phyloP scores from a whole-genome alignment of 1,140 invertebrate species.

The Megalopta genalis region DNA sequence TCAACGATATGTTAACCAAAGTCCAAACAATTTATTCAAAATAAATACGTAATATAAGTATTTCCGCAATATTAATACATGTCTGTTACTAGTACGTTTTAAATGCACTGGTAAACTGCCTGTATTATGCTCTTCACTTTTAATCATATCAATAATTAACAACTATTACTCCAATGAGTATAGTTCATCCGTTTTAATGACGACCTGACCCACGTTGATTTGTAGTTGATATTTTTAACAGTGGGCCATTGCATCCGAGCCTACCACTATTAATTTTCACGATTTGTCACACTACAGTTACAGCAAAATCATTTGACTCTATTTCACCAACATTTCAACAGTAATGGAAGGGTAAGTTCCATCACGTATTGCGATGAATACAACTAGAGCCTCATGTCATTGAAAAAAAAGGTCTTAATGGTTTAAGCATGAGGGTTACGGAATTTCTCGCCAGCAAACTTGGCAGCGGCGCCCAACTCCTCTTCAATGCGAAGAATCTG shows the following conservation, averaged over 20 bases:
- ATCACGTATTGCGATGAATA: not conserved
- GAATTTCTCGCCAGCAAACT: slow-evolving; percentile 97
- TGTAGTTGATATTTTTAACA: not conserved
- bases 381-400: slow-evolving; percentile 14
- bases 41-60: not conserved
- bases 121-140: not conserved
- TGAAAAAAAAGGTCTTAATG: not conserved
- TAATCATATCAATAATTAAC: not conserved
- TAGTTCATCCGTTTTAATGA: no score
- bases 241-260: not conserved
- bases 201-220: not conserved
- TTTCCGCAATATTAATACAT: not conserved
- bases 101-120: slow-evolving; percentile 1
- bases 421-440: slow-evolving; percentile 84
- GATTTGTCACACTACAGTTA: not conserved
- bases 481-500: slow-evolving; percentile 99
- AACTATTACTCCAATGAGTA: not conserved
- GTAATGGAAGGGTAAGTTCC: not conserved
- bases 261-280: not conserved
- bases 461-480: slow-evolving; percentile 93
- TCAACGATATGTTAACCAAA: not conserved
- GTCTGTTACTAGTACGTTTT: not conserved
- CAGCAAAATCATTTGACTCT: not conserved
- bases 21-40: not conserved
- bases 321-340: not conserved